phyloP scores from a whole-genome alignment of 2,113 vertebrate genomes.

The Thunnus thynnus region DNA sequence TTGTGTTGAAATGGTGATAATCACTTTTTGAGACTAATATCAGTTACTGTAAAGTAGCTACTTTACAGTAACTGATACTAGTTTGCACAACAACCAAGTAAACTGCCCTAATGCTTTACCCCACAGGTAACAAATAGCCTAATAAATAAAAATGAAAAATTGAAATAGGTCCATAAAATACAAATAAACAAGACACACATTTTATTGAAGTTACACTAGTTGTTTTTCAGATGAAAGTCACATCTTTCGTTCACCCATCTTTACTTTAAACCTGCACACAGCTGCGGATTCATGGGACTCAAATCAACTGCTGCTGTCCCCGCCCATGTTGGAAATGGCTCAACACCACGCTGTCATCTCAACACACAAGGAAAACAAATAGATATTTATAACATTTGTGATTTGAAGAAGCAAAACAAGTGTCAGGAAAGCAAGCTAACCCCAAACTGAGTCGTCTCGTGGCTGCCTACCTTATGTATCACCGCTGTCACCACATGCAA shows the following conservation, averaged over 20 bases:
- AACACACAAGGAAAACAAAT: conserved; percentile 13
- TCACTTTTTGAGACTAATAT: neutral
- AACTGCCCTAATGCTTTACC: neutral
- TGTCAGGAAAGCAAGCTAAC: neutral
- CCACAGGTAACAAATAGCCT: neutral
- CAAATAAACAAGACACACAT: neutral
- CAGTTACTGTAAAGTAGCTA: neutral
- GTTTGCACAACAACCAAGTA: neutral
- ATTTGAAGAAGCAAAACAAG: neutral
- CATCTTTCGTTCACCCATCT: neutral
- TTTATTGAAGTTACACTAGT: neutral
- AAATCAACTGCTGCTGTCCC: conserved; percentile 29
- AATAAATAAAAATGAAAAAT: neutral
- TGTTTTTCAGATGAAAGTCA: neutral
- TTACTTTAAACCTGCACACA: conserved; percentile 3
- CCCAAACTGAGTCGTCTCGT: neutral
- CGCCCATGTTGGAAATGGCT: conserved; percentile 50
- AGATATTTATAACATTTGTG: neutral
- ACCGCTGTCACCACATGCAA: conserved; percentile 60
- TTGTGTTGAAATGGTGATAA: too few relatives aligned
- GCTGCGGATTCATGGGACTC: neutral
- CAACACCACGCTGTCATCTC: conserved; percentile 46
- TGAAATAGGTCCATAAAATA: too few relatives aligned
- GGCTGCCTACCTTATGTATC: conserved; percentile 32
- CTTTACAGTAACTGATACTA: too few relatives aligned